A percentile compares a stretch with the other conserved stretches of the same genome.
Conservation (phyloP, 2,113 vertebrate genomes). For the Mystacornis crossleyi region DNA sequence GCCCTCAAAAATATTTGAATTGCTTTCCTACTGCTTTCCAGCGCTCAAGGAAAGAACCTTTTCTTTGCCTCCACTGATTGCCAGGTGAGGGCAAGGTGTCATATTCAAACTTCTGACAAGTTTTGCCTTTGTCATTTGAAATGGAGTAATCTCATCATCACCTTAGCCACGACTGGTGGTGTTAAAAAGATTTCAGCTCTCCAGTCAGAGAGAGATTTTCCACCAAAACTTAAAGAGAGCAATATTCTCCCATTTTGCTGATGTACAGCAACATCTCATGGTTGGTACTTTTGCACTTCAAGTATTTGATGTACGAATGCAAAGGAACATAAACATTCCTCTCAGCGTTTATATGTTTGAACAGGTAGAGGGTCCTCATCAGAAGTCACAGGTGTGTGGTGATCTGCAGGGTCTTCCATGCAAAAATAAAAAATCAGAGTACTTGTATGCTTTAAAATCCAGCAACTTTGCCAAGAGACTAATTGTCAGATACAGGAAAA, state of each 20-base stretch:
- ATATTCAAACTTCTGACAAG: neutral
- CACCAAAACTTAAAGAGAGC: neutral
- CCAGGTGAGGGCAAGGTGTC: neutral
- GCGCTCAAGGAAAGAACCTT: neutral
- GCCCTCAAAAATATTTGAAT: neutral
- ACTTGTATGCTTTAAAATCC: neutral
- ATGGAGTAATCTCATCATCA: neutral
- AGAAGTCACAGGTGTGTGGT: neutral
- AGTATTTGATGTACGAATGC: neutral
- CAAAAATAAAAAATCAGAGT: neutral
- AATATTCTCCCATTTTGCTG: neutral
- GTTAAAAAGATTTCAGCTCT: neutral
- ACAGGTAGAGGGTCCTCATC: neutral
- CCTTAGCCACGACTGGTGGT: neutral
- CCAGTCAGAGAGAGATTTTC: neutral
- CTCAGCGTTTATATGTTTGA: neutral
- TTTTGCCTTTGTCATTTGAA: neutral
- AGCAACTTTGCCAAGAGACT: conserved; percentile 35
- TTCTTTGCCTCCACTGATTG: neutral
- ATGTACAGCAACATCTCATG: neutral
- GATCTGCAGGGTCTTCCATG: neutral
- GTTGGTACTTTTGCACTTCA: neutral
- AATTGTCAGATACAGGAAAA: conserved; percentile 46
- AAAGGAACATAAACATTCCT: neutral
- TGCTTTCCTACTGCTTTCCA: neutral